Evolutionary conservation across 2,888 invertebrate species (phyloP).

Genomic region (Chymomyza amoena): DNA sequence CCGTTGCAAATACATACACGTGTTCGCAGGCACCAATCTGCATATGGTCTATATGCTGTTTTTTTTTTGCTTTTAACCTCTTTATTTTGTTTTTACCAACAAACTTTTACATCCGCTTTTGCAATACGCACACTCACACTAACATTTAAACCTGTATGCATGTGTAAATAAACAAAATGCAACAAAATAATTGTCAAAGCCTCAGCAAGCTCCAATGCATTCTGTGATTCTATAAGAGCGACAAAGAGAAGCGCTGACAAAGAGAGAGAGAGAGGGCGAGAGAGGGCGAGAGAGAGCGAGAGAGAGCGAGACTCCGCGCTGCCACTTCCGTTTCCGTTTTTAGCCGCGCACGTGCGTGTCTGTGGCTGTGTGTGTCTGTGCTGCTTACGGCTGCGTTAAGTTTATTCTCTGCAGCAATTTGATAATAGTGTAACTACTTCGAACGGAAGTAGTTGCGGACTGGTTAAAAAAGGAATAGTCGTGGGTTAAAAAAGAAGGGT

Average conservation of each 20-base stretch:
- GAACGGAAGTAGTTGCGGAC: too few relatives aligned
- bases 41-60: constrained; percentile 24
- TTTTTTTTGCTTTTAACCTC: constrained; percentile 37
- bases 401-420: not conserved
- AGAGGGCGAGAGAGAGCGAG: too few relatives aligned
- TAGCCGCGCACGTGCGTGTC: constrained; percentile 48
- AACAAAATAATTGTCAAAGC: constrained; percentile 57
- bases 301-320: constrained; percentile 35
- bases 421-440: too few relatives aligned
- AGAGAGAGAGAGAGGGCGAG: not conserved
- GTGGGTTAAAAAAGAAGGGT: too few relatives aligned
- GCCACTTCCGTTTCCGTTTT: constrained; percentile 61
- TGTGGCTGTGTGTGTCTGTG: constrained; percentile 21
- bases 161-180: constrained; percentile 2
- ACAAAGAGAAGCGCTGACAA: too few relatives aligned
- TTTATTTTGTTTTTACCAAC: constrained; percentile 44
- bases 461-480: too few relatives aligned
- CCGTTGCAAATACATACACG: constrained; percentile 19
- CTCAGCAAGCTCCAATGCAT: constrained; percentile 41
- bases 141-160: not conserved
- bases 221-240: not conserved
- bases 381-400: constrained; percentile 13
- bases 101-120: constrained; percentile 55
- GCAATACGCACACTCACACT: constrained; percentile 17
- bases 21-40: constrained; percentile 3